Evolutionary conservation across 2,888 invertebrate species (phyloP), one percentile per base, ranked within the genome.

Genomic region (Drosophila merina): DNA sequence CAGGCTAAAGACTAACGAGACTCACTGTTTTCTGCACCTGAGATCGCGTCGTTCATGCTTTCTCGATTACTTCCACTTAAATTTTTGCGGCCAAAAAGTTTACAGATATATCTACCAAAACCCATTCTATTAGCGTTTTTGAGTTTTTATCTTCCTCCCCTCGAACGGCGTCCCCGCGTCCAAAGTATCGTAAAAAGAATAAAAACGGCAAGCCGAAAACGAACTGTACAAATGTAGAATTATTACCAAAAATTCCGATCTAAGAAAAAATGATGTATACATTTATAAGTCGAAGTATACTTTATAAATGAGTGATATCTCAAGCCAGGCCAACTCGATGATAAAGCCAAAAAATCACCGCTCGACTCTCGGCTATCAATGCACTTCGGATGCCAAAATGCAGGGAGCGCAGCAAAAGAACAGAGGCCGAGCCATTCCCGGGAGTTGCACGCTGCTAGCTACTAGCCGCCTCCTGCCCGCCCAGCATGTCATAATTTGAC

Each of bases 381-480:
- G 63, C 60, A 57, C 47, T 56, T 51, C 36, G 54, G 26, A 36
- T 36, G 40, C 12, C 31, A 31, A 50, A 51, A 12, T 60, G 79
- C 85, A 76, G 80, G 80, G 85, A 82, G 66, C 79, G 62, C 83
- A 79, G 86, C 57, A 76, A 77, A 49, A 54, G 36, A 14, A 52
- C n/a, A 42, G 33, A 26, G 59, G 50, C 31, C 25, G 79, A 57
- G 67, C 49, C 20, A 58, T 36, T 36, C 57, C 44, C 42, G 25
- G 38, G 30, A 36, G 36, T n/a, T 36, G 12, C 20, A 14, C 1
- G 14, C 12, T 25, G 57, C 12, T 40, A 4, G 47, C 20, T 20
- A 1, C 14, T 14, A 14, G 20, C 20, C 20, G 20, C 20, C 20
- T 20, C 20, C 20, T 33, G 10, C 45, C 40, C 60, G 38, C 60